These are phyloP conservation scores for Oscheius sp. DNA, from an alignment of 2,888 invertebrate species.

Conservation along the genomic window DNA sequence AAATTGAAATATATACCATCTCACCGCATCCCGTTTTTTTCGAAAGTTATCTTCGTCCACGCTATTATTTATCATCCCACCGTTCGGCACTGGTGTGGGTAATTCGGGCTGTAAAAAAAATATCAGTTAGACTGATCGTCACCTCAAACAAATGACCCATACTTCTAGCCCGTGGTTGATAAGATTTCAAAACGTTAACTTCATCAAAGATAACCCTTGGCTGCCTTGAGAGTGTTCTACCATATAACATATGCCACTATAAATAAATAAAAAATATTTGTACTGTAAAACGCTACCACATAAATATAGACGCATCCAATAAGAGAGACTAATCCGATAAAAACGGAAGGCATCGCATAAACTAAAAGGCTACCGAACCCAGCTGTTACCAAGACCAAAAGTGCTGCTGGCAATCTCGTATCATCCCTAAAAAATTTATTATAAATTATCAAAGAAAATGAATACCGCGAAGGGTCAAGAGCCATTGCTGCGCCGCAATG, in stretches of 20 bases:
- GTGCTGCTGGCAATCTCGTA: background rate
- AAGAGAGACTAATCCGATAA: background rate
- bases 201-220: constrained; percentile 63
- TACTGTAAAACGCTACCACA: background rate
- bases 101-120: constrained; percentile 48
- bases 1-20: background rate
- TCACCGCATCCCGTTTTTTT: constrained; percentile 2
- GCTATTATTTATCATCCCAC: background rate
- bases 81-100: constrained; percentile 43
- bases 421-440: background rate
- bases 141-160: constrained; percentile 59
- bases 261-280: constrained; percentile 9
- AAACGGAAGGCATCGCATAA: background rate
- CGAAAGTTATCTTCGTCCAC: background rate
- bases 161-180: constrained; percentile 55
- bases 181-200: constrained; percentile 56
- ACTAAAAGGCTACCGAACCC: background rate
- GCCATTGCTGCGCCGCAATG: too few species aligned
- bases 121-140: background rate
- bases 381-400: background rate
- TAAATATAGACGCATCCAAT: background rate
- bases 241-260: constrained; percentile 59
- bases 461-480: too few species aligned
- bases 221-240: constrained; percentile 51
- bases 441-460: background rate